phyloP scores from a whole-genome alignment of 2,113 vertebrate species.

The Sciurus niger region DNA sequence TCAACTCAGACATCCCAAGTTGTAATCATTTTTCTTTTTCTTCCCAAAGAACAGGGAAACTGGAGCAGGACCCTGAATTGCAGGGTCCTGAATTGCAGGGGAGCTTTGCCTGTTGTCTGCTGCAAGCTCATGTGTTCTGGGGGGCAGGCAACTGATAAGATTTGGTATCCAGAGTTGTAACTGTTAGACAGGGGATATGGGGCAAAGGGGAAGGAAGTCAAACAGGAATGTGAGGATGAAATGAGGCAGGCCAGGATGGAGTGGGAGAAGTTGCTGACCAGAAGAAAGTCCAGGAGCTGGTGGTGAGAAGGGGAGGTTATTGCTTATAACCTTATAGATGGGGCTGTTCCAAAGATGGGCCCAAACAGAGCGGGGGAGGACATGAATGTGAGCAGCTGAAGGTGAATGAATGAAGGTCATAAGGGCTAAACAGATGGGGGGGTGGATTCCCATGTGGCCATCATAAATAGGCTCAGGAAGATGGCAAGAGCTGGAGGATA shows the following conservation, averaged over 20 bases:
- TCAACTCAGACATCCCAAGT: neutral
- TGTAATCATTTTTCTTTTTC: neutral
- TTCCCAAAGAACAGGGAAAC: neutral
- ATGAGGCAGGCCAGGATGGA: neutral
- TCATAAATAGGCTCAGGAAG: conserved; percentile 28
- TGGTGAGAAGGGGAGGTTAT: neutral
- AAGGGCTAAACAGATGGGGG: neutral
- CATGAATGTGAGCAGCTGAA: neutral
- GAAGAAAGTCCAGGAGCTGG: neutral
- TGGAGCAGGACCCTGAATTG: neutral
- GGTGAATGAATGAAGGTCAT: neutral
- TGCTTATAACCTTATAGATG: neutral
- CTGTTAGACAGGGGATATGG: neutral
- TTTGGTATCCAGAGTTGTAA: neutral
- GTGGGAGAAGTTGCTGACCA: neutral
- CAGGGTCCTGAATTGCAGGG: neutral
- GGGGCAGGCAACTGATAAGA: neutral
- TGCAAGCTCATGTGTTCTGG: neutral
- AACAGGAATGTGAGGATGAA: neutral
- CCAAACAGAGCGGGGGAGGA: neutral
- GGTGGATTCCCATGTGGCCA: accelerated
- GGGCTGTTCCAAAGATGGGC: neutral
- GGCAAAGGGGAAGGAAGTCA: neutral
- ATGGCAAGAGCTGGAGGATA: neutral
- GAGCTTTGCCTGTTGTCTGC: neutral